phyloP scores from a whole-genome alignment of 2,113 vertebrate genomes.

The Tympanuchus pallidicinctus region DNA sequence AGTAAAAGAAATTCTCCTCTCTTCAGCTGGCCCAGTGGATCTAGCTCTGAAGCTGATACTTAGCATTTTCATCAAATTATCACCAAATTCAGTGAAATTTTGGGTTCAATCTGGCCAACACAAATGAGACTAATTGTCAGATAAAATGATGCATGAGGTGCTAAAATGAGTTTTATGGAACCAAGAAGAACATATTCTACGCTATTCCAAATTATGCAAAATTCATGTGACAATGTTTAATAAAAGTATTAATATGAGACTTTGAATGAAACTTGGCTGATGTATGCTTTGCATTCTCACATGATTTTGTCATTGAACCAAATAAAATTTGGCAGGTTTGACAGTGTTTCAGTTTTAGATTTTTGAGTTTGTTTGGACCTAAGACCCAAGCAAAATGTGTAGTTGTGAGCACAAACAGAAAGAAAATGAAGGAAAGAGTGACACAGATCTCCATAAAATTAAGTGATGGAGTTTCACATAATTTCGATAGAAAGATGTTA shows the following conservation, averaged over 20 bases:
- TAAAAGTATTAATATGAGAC: neutral
- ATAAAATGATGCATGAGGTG: constrained; percentile 6
- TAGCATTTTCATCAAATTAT: constrained; percentile 30
- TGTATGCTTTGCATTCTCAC: constrained; percentile 44
- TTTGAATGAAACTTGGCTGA: constrained; percentile 21
- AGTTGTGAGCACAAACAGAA: neutral
- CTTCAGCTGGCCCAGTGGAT: neutral
- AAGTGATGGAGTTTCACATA: neutral
- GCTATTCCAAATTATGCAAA: neutral
- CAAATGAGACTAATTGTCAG: neutral
- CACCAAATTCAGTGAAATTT: neutral
- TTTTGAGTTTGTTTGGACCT: constrained; percentile 48
- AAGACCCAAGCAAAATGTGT: constrained; percentile 23
- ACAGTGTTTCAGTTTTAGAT: constrained; percentile 11
- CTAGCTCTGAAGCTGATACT: constrained; percentile 8
- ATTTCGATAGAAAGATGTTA: neutral
- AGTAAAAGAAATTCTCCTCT: neutral
- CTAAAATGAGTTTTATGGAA: neutral
- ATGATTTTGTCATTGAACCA: constrained; percentile 47
- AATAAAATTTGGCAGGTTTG: constrained; percentile 51
- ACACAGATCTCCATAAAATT: neutral
- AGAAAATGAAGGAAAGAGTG: neutral
- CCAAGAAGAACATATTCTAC: neutral
- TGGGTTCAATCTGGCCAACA: neutral
- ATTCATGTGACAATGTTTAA: neutral